Evolutionary conservation across 2,888 invertebrate species (phyloP).

Genomic region (Polyploca ridens): DNA sequence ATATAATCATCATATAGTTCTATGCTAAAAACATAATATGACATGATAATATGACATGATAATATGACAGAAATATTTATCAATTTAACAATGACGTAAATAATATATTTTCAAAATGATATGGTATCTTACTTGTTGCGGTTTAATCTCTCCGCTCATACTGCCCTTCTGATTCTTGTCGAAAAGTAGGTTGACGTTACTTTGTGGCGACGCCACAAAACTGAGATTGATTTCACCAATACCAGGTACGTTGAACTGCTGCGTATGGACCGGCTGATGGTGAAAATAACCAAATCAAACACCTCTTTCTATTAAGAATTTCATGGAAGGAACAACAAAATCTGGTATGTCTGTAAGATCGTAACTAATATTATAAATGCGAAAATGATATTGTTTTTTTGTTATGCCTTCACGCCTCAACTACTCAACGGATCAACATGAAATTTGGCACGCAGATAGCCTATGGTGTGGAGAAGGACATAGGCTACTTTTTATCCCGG

Average conservation of each 20-base stretch:
- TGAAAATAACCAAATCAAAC: not conserved
- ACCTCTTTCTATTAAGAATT: not conserved
- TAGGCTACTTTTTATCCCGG: too few relatives aligned
- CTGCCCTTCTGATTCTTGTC: constrained; percentile 72
- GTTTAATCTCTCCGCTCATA: constrained; percentile 72
- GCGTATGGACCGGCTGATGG: constrained; percentile 59
- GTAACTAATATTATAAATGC: too few relatives aligned
- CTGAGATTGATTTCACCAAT: constrained; percentile 78
- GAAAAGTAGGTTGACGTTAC: constrained; percentile 71
- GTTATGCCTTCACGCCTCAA: too few relatives aligned
- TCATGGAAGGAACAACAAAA: not conserved
- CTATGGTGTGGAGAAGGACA: too few relatives aligned
- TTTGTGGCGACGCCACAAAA: constrained; percentile 71
- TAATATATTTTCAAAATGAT: not conserved
- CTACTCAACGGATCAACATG: too few relatives aligned
- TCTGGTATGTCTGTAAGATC: not conserved
- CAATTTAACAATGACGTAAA: too few relatives aligned
- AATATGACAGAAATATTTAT: too few relatives aligned
- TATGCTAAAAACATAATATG: too few relatives aligned
- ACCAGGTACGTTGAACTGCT: constrained; percentile 78
- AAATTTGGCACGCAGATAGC: too few relatives aligned
- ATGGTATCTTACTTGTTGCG: constrained; percentile 61
- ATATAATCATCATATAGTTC: too few relatives aligned
- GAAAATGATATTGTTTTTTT: too few relatives aligned
- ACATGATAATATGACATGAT: too few relatives aligned